phyloP scores from a whole-genome alignment of 2,797 vertebrate genomes.

The Megaceryle alcyon region DNA sequence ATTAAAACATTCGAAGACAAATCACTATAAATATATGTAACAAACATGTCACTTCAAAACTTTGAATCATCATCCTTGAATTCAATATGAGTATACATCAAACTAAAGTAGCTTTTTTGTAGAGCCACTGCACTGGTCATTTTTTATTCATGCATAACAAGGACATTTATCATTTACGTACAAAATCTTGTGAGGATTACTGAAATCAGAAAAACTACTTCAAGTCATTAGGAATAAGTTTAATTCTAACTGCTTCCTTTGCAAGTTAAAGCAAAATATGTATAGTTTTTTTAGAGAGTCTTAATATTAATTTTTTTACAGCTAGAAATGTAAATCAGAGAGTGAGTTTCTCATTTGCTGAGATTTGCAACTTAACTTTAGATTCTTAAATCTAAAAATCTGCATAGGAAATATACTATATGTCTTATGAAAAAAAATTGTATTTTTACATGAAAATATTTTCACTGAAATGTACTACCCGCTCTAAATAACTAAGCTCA shows the following conservation, averaged over 20 bases:
- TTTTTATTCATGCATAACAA: not conserved
- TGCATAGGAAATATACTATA: no score
- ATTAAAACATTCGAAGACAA: not conserved
- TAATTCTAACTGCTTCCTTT: not conserved
- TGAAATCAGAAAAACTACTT: not conserved
- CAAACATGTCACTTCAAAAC: not conserved
- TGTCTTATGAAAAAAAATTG: not conserved
- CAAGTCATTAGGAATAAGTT: not conserved
- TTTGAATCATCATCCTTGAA: not conserved
- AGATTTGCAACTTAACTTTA: slow-evolving; percentile 20
- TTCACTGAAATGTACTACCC: not conserved
- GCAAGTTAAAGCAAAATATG: not conserved
- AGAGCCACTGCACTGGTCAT: fast-evolving
- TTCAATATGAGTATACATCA: not conserved
- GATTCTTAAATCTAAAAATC: not conserved
- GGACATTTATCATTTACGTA: not conserved
- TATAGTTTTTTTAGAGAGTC: not conserved
- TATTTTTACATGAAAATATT: not conserved
- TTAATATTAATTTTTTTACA: slow-evolving; percentile 9
- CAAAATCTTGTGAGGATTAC: not conserved
- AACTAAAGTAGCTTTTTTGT: not conserved
- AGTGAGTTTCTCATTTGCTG: not conserved
- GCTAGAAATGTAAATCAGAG: not conserved
- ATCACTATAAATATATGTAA: not conserved
- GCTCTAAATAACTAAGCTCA: not conserved